Base-by-base conservation (phyloP, 1,140 invertebrate genomes). In the Lineus longissimus region DNA sequence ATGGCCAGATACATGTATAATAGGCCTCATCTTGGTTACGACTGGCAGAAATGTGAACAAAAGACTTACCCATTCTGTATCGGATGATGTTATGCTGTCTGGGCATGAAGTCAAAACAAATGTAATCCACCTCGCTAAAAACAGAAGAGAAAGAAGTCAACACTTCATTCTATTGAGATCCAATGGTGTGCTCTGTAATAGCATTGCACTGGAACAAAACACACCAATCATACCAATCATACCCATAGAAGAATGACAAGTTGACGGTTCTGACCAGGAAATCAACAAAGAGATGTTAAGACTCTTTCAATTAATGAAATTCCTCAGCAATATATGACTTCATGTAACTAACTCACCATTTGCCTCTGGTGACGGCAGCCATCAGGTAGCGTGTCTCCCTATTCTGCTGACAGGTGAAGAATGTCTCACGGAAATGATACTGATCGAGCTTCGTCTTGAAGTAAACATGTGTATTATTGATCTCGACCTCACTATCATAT, bases 41-140 rank as follows among this genome's bases (percentile, higher is more conserved):
- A n/a, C n/a, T n/a, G n/a, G n/a, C n/a, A n/a, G n/a, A n/a, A n/a
- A n/a, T n/a, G n/a, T n/a, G n/a, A n/a, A n/a, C n/a, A n/a, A n/a
- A n/a, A n/a, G n/a, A 72, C 59, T 93, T 77, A 63, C 95, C 93
- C 81, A 90, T 91, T 68, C 95, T 87, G 79, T 92, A 98, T 72
- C 92, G 86, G 64, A 98, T 97, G 67, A 98, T 87, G 78, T 97
- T 97, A 73, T 97, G 94, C 85, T 98, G 95, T 65, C 92, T 86
- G 0, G 93, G 91, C 13, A 97, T 88, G 79, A 98, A 96, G 77
- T 98, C 94, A 74, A 96, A 97, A 75, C 96, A 98, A 9, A 97
- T 88, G 75, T 92, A 98, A 87, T 98, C 95, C 74, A 96, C 95
- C 84, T 98, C 95, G 82, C 94, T 92, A 76, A 70, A 86, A 85